phyloP scores from a whole-genome alignment of 2,797 vertebrate genomes.

The Ctenopoma multispine region DNA sequence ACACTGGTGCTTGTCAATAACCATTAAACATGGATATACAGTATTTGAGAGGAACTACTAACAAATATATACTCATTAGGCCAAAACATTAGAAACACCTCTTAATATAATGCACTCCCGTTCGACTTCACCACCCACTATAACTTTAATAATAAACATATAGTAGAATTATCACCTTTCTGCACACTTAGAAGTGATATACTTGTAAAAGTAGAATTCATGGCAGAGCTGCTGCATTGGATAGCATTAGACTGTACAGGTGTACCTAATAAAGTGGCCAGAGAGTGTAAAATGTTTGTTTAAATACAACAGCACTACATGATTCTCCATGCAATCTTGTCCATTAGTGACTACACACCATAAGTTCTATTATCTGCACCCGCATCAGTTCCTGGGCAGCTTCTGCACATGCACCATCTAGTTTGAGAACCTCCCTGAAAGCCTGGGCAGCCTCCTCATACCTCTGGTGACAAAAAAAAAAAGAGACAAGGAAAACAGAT shows the following conservation, averaged over 20 bases:
- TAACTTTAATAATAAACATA: too few relatives aligned
- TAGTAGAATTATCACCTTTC: too few relatives aligned
- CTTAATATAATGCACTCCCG: too few relatives aligned
- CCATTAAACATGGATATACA: background rate
- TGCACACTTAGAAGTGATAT: too few relatives aligned
- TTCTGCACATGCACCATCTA: conserved; percentile 79
- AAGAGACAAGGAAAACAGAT: background rate
- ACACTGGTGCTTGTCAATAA: too few relatives aligned
- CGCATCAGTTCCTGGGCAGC: conserved; percentile 83
- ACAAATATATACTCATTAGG: background rate
- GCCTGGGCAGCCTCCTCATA: conserved; percentile 84
- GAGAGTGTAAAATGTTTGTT: background rate
- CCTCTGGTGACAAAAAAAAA: conserved; percentile 70
- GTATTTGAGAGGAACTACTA: background rate
- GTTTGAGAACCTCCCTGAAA: conserved; percentile 85
- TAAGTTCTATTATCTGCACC: conserved; percentile 82
- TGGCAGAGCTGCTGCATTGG: too few relatives aligned
- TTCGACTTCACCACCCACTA: too few relatives aligned
- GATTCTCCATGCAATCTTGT: background rate
- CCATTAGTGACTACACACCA: conserved; percentile 62
- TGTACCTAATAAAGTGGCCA: too few relatives aligned
- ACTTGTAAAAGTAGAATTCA: too few relatives aligned
- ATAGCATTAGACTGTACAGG: too few relatives aligned
- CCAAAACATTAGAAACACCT: too few relatives aligned
- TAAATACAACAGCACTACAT: background rate